Conservation (phyloP, 2,797 vertebrate species). For the Gymnodraco acuticeps region DNA sequence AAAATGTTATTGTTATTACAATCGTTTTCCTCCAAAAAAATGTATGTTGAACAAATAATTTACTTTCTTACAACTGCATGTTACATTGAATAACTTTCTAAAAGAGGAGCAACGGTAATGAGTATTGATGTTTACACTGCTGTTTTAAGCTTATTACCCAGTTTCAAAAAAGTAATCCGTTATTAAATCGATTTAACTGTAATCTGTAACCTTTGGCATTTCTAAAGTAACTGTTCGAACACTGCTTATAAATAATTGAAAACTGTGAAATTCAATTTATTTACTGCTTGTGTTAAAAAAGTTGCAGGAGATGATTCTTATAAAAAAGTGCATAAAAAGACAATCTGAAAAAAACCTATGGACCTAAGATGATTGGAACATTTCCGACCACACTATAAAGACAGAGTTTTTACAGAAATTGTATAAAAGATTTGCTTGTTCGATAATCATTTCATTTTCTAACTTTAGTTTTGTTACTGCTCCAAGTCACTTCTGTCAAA, state of each 20-base stretch:
- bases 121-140: no score
- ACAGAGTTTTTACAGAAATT: background rate
- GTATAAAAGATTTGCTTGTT: background rate
- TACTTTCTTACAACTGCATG: no score
- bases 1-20: no score
- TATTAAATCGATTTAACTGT: no score
- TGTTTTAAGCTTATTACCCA: no score
- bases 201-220: no score
- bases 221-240: no score
- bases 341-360: background rate
- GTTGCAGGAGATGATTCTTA: conserved; percentile 18
- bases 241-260: background rate
- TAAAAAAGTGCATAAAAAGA: background rate
- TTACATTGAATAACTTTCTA: no score
- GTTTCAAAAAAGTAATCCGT: no score
- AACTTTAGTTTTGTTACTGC: background rate
- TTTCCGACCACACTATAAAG: background rate
- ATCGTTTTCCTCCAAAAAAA: no score
- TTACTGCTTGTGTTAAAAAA: conserved; percentile 9
- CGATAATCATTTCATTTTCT: conserved; percentile 4
- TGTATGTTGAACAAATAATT: no score
- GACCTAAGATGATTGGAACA: background rate
- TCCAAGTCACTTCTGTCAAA: conserved; percentile 27
- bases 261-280: conserved; percentile 16
- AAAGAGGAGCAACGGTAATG: no score